Conservation (phyloP, 37 sponge, comb jelly and placozoan genomes). For the Agelas oroides region DNA sequence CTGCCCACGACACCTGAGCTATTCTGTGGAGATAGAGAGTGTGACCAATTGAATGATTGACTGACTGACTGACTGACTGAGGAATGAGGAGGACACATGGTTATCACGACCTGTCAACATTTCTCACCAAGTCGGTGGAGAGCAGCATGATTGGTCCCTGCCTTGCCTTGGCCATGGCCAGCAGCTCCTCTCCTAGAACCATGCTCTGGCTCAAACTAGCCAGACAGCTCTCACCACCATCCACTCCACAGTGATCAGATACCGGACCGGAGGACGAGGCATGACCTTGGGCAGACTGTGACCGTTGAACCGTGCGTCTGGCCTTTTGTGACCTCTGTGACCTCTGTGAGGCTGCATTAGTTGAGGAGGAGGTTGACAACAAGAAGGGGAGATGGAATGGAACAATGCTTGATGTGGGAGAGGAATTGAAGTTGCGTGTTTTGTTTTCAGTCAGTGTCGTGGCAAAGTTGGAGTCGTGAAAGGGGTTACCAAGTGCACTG, state of each 20-base stretch:
- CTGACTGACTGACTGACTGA: no score
- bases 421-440: neutral
- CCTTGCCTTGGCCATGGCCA: constrained; percentile 53
- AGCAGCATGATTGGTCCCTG: constrained; percentile 70
- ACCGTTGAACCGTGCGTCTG: no score
- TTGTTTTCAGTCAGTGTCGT: neutral
- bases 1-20: constrained; percentile 44
- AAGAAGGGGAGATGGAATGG: constrained; percentile 17
- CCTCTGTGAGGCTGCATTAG: no score
- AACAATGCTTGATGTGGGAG: constrained; percentile 20
- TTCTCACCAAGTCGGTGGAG: constrained; percentile 51
- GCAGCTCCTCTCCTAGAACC: constrained; percentile 54
- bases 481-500: constrained; percentile 15
- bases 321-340: no score
- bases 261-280: no score
- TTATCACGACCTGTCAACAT: no score
- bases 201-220: constrained; percentile 3
- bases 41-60: neutral
- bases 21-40: constrained; percentile 26
- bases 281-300: no score
- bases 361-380: neutral
- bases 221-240: constrained; percentile 2
- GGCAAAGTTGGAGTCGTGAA: neutral
- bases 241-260: neutral
- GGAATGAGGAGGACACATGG: no score